A percentile compares a stretch with the other conserved stretches of the same genome.
phyloP scores from a whole-genome alignment of 2,113 vertebrate species.

The Eptesicus fuscus region DNA sequence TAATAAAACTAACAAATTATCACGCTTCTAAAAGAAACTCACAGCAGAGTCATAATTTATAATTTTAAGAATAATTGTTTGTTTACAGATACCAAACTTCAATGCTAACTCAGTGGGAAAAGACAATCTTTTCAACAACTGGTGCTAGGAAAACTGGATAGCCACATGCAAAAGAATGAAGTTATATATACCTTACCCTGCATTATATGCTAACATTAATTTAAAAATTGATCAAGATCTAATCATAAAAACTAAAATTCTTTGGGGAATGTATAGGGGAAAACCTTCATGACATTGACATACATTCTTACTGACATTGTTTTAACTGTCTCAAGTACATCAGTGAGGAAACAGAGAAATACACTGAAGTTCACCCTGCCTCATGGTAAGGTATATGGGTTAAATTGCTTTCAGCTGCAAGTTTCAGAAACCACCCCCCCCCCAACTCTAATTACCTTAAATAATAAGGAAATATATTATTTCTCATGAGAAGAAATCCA shows the following conservation, averaged over 20 bases:
- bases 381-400: not conserved
- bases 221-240: not conserved
- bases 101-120: not conserved
- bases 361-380: not conserved
- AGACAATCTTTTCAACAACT: not conserved
- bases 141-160: not conserved
- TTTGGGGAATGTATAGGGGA: not conserved
- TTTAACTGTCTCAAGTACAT: not conserved
- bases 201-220: not conserved
- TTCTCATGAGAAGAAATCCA: constrained; percentile 24
- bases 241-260: not conserved
- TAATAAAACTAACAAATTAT: constrained; percentile 16
- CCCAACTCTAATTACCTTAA: constrained; percentile 33
- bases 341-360: not conserved
- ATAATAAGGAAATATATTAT: constrained; percentile 44
- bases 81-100: not conserved
- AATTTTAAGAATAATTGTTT: constrained; percentile 6
- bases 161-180: not conserved
- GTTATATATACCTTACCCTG: not conserved
- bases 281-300: not conserved
- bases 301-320: not conserved
- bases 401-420: constrained; percentile 57
- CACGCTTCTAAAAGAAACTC: not conserved
- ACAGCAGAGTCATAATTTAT: not conserved
- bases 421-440: not conserved